Percentiles rank a stretch among this genome's conserved stretches.
These are phyloP conservation scores for Nannoperca obscura DNA, from an alignment of 2,797 vertebrate genomes.

Conservation along the genomic window DNA sequence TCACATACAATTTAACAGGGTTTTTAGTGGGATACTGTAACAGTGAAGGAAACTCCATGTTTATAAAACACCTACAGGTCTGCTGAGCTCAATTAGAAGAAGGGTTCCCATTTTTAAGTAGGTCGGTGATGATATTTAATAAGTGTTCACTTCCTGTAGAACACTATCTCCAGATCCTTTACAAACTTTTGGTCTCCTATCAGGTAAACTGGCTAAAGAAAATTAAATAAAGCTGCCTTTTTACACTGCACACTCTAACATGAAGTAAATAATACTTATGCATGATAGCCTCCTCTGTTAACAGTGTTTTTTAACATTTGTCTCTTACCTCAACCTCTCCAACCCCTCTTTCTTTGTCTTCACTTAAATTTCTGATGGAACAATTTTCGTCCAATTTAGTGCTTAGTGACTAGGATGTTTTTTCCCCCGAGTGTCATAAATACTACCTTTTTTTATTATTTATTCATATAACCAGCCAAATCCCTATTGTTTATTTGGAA, in stretches of 20 bases:
- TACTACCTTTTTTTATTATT: not conserved
- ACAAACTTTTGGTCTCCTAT: slow-evolving; percentile 51
- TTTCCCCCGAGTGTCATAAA: not conserved
- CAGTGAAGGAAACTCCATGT: not conserved
- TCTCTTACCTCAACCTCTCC: not conserved
- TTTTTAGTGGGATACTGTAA: slow-evolving; percentile 5
- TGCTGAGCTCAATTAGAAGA: not conserved
- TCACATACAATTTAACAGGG: slow-evolving; percentile 9
- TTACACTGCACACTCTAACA: not conserved
- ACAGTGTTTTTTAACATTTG: not conserved
- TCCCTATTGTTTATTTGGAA: slow-evolving; percentile 9
- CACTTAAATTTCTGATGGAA: not conserved
- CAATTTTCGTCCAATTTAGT: not conserved
- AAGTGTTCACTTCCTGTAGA: slow-evolving; percentile 11
- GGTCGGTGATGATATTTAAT: not conserved
- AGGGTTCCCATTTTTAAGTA: not conserved
- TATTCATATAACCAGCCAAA: not conserved
- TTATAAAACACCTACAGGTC: not conserved
- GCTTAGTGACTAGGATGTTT: not conserved
- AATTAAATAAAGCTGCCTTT: slow-evolving; percentile 35
- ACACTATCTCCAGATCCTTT: slow-evolving; percentile 53
- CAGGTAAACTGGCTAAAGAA: slow-evolving; percentile 42
- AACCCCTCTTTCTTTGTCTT: not conserved
- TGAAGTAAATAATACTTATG: slow-evolving; percentile 7
- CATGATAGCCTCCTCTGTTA: not conserved